These are phyloP conservation scores for Toxotes lorentzi DNA, from an alignment of 2,797 vertebrate genomes.

Conservation along the genomic window DNA sequence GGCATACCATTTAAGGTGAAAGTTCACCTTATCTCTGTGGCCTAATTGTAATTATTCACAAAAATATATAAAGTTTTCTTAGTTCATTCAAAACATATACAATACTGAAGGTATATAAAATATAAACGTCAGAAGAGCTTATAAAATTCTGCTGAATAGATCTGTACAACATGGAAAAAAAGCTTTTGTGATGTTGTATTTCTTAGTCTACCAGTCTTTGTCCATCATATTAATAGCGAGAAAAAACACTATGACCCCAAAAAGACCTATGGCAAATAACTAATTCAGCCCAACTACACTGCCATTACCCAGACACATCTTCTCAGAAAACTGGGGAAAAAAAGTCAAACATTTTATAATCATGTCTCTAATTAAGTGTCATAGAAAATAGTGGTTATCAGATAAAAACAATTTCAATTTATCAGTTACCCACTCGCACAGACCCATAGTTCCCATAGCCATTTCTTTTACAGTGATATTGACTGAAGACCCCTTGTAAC, in stretches of 20 bases:
- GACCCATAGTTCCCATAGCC: not conserved
- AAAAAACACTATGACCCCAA: not conserved
- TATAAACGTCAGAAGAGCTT: not conserved
- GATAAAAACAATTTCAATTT: slow-evolving; percentile 12
- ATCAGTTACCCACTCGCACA: not conserved
- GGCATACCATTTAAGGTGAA: not conserved
- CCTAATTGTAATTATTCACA: not conserved
- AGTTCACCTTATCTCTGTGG: not conserved
- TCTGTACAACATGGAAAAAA: not conserved
- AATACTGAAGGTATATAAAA: not conserved
- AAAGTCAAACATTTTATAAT: not conserved
- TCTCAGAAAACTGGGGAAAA: not conserved
- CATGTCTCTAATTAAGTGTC: not conserved
- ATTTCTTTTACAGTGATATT: not conserved
- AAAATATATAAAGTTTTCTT: not conserved
- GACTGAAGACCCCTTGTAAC: not conserved
- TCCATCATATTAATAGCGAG: not conserved
- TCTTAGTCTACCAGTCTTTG: not conserved
- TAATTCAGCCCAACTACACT: slow-evolving; percentile 2
- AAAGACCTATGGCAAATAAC: slow-evolving; percentile 2
- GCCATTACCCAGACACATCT: not conserved
- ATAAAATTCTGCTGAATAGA: not conserved
- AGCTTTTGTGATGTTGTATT: not conserved
- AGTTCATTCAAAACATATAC: not conserved
- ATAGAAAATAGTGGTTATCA: not conserved